phyloP scores from a whole-genome alignment of 2,113 vertebrate genomes.

The Sprattus sprattus region DNA sequence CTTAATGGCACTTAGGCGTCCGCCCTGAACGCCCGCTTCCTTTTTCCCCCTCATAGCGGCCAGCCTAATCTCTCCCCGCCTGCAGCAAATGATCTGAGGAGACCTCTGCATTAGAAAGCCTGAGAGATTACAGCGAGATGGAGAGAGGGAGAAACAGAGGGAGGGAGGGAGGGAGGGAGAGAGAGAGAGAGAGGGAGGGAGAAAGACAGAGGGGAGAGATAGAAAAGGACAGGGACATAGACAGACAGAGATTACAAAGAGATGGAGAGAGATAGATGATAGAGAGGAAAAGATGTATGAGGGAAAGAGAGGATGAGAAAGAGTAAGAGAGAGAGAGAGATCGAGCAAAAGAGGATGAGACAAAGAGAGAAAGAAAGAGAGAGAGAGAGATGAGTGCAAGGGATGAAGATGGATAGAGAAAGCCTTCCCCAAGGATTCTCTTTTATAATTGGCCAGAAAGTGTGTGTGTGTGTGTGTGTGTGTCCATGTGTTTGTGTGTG shows the following conservation, averaged over 20 bases:
- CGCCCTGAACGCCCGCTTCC: not conserved
- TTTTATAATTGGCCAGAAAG: not conserved
- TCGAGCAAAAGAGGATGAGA: too few relatives aligned
- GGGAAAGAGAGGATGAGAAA: too few relatives aligned
- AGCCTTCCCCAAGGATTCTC: too few relatives aligned
- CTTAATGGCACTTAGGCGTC: not conserved
- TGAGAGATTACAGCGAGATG: not conserved
- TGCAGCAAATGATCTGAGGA: not conserved
- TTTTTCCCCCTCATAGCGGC: not conserved
- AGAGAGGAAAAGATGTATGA: too few relatives aligned
- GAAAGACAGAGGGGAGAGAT: not conserved
- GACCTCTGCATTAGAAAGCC: not conserved
- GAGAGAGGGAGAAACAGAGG: not conserved
- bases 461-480: not conserved
- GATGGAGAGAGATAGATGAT: too few relatives aligned
- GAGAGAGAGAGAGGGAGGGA: too few relatives aligned
- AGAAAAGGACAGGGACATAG: not conserved
- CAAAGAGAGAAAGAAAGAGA: too few relatives aligned
- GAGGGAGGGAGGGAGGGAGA: not conserved
- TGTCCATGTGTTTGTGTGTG: not conserved
- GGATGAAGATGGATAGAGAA: too few relatives aligned
- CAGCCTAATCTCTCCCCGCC: not conserved
- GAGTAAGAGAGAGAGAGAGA: too few relatives aligned
- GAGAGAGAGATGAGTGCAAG: too few relatives aligned
- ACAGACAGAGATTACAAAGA: not conserved